Evolutionary conservation across 2,113 vertebrate species (phyloP).

Genomic region (Falcunculus frontatus): DNA sequence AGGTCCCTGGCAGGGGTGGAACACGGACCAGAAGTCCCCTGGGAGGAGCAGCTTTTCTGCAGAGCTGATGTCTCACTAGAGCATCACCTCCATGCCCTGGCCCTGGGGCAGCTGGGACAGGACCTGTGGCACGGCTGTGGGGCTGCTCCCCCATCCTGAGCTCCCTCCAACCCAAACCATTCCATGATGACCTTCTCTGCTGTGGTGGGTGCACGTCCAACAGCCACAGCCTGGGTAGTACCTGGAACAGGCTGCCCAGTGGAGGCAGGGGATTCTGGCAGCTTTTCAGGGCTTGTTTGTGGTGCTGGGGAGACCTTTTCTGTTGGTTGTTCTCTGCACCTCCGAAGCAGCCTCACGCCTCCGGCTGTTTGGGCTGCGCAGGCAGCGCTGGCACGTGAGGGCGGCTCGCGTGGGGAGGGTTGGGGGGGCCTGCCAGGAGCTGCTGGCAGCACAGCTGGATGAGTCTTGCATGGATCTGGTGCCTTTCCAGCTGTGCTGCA

Average conservation of each 20-base stretch:
- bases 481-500: not conserved
- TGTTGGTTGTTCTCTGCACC: not conserved
- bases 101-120: not conserved
- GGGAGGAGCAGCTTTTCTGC: not conserved
- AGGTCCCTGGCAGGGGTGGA: not conserved
- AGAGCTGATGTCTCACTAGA: not conserved
- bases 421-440: not conserved
- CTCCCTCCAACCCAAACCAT: not conserved
- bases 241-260: not conserved
- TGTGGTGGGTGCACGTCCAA: rapidly evolving
- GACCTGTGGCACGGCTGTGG: not conserved
- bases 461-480: not conserved
- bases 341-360: not conserved
- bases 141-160: not conserved
- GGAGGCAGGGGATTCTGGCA: not conserved
- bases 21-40: not conserved
- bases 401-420: not conserved
- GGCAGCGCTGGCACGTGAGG: not conserved
- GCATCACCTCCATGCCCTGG: rapidly evolving
- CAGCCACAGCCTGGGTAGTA: not conserved
- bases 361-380: not conserved
- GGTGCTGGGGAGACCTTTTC: not conserved
- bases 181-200: rapidly evolving
- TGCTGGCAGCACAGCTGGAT: not conserved
- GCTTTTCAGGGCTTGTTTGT: not conserved